Evolutionary conservation across 2,113 vertebrate species (phyloP).

Genomic region (Diphyllodes magnificus): DNA sequence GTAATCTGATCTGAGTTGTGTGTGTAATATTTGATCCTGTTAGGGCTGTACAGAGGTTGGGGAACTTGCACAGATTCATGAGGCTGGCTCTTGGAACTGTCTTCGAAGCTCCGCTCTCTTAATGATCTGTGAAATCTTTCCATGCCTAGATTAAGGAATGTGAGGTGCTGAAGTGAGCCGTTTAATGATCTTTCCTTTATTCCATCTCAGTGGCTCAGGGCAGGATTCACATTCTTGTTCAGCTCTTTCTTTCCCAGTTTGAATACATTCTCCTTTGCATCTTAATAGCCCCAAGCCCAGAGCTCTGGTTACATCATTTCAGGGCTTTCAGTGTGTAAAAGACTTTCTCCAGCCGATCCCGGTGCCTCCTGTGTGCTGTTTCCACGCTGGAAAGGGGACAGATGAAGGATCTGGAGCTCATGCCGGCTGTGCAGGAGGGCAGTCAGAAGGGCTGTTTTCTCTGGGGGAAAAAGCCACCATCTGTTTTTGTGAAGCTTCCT

Average conservation of each 20-base stretch:
- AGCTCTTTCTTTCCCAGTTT: neutral
- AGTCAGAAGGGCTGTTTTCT: neutral
- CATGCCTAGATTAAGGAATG: neutral
- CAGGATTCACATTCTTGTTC: neutral
- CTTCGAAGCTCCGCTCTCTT: neutral
- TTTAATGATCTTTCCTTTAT: conserved; percentile 36
- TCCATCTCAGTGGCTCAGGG: neutral
- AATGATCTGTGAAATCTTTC: conserved; percentile 8
- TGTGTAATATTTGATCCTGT: neutral
- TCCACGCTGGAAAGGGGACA: neutral
- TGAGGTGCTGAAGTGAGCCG: neutral
- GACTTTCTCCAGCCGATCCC: neutral
- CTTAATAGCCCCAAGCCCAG: neutral
- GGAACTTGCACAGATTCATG: neutral
- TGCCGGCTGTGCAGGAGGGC: neutral
- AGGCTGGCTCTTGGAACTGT: neutral
- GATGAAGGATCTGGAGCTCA: neutral
- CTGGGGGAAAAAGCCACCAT: neutral
- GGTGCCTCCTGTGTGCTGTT: neutral
- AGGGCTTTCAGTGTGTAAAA: neutral
- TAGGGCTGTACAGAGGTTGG: neutral
- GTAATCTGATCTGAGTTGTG: neutral
- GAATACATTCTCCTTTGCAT: conserved; percentile 29
- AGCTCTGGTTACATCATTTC: neutral
- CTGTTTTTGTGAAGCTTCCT: neutral